Evolutionary conservation across 1,140 invertebrate species (phyloP), one percentile per base, ranked within the genome.

Genomic region (Apis mellifera): DNA sequence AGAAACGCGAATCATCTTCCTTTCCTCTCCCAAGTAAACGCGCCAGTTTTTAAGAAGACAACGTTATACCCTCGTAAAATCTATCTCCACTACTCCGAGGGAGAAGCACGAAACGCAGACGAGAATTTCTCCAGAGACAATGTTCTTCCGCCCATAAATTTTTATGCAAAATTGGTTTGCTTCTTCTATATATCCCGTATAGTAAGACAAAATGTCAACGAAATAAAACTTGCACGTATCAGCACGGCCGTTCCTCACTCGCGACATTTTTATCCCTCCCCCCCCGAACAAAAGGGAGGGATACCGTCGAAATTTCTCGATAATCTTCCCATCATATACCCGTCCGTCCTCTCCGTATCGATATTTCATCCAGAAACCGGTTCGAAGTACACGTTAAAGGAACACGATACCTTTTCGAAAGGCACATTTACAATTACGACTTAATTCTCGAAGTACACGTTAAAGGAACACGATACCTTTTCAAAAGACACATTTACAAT

Each of bases 101-200:
- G 4, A 3, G 32, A 9, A 8, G 52, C 60, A 15, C 12, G 32
- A 50, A 66, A 81, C 15, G 60, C 70, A 50, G 52, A 48, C 52
- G 60, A 52, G 62, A 81, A 81, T 81, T 81, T 81, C 78, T 81
- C 78, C 54, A 54, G 78, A 74, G 71, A 81, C 60, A 52, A 66
- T 21, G 60, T 23, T 64, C 42, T 71, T 48, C 60, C n/a, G 12
- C 52, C n/a, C 78, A 65, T 81, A 81, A 81, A 81, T 81, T 66
- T 42, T 26, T 13, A n/a, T 54, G 52, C 32, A 81, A 81, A 81
- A 81, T 81, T 81, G 78, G 60, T 66, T 80, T 74, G 60, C 78
- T 75, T 62, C 32, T 66, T 50, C 59, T 48, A 8, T 42, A 50
- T 42, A 21, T 69, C n/a, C n/a, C 12, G 13, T 7, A 21, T 42